Percentiles rank a stretch among this genome's conserved stretches.
Conservation (phyloP, 2,888 invertebrate species). For the Rhaphigaster nebulosa region DNA sequence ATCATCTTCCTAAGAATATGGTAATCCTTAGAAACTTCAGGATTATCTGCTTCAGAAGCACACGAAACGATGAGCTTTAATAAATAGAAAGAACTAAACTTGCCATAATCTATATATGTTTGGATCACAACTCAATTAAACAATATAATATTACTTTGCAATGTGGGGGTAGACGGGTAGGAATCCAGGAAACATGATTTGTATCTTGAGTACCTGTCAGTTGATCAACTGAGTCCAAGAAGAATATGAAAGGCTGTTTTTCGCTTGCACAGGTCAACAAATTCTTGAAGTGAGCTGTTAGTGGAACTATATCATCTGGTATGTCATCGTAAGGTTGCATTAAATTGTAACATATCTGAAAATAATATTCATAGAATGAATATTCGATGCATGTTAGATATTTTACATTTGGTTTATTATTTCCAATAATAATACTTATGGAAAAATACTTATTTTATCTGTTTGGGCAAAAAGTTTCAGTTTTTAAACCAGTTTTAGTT, state of each 20-base stretch:
- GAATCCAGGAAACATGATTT: slow-evolving; percentile 96
- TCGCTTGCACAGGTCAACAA: slow-evolving; percentile 84
- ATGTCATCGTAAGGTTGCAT: slow-evolving; percentile 93
- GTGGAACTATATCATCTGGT: slow-evolving; percentile 94
- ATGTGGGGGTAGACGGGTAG: slow-evolving; percentile 87
- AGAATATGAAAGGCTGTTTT: slow-evolving; percentile 89
- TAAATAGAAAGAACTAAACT: slow-evolving; percentile 17
- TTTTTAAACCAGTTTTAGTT: no score
- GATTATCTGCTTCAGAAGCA: slow-evolving; percentile 88
- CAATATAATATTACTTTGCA: slow-evolving; percentile 78
- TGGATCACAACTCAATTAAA: neutral
- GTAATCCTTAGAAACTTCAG: slow-evolving; percentile 89
- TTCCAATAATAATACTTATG: slow-evolving; percentile 2
- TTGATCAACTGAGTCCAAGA: slow-evolving; percentile 97
- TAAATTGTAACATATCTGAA: slow-evolving; percentile 90
- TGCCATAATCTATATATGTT: neutral
- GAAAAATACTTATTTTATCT: no score
- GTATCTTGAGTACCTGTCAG: slow-evolving; percentile 94
- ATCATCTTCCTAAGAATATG: slow-evolving; percentile 89
- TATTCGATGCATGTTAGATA: neutral
- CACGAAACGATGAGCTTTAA: slow-evolving; percentile 89
- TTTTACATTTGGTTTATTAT: neutral
- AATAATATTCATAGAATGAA: slow-evolving; percentile 63
- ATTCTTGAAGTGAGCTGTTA: slow-evolving; percentile 96
- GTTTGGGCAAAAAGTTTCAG: no score